Conservation (phyloP, 53 echinoderm and acorn worm species). For the Mesocentrotus franciscanus region DNA sequence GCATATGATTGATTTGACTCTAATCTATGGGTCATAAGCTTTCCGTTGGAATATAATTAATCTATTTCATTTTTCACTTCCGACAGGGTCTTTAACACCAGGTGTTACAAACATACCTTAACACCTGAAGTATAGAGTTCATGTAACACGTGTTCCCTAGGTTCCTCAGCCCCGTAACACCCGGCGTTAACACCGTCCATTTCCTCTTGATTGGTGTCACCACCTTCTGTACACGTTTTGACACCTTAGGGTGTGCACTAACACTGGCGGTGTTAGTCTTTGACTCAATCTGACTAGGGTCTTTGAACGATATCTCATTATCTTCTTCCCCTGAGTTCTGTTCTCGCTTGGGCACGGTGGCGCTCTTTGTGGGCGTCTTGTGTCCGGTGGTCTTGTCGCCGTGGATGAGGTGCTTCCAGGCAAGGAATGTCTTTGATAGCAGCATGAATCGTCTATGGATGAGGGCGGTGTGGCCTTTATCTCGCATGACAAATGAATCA, state of each 20-base stretch:
- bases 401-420: conserved; percentile 89
- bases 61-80: too few species aligned
- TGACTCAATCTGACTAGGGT: conserved; percentile 1
- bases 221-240: conserved; percentile 43
- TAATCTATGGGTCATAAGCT: too few species aligned
- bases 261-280: not conserved
- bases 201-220: conserved; percentile 75
- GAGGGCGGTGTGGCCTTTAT: conserved; percentile 92
- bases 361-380: conserved; percentile 56
- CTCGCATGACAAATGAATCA: conserved; percentile 78
- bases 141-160: conserved; percentile 98
- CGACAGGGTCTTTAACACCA: too few species aligned
- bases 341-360: not conserved
- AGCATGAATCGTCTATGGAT: conserved; percentile 89
- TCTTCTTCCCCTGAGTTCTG: conserved; percentile 40
- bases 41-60: too few species aligned
- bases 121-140: conserved; percentile 93
- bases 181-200: conserved; percentile 91
- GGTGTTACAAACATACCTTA: conserved; percentile 70
- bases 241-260: conserved; percentile 37
- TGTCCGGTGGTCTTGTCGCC: conserved; percentile 76
- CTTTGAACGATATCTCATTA: conserved; percentile 57
- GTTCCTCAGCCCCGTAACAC: conserved; percentile 93
- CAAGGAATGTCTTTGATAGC: conserved; percentile 84
- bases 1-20: too few species aligned